These are phyloP conservation scores for Siphonodentalium dalli DNA, from an alignment of 2,888 invertebrate species.

Conservation along the genomic window DNA sequence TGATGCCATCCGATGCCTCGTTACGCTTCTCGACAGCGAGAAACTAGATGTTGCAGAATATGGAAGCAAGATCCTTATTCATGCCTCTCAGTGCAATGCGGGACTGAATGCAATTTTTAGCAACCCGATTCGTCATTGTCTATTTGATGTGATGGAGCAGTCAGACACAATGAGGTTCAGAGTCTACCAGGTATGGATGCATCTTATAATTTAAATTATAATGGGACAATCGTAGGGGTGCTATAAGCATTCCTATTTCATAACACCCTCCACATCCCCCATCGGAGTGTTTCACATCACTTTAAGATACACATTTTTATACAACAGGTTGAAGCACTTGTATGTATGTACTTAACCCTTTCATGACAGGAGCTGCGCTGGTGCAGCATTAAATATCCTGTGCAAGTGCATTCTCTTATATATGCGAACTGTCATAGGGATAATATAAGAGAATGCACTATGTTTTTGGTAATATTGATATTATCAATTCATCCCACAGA, in stretches of 20 bases:
- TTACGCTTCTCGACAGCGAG: slow-evolving; percentile 71
- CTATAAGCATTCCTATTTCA: neutral
- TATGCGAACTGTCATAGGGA: too few species aligned
- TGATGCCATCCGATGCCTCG: slow-evolving; percentile 70
- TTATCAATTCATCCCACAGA: too few species aligned
- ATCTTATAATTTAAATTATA: neutral
- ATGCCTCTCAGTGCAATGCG: slow-evolving; percentile 64
- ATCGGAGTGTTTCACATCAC: neutral
- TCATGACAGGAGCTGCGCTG: neutral
- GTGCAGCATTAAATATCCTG: too few species aligned
- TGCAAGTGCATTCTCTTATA: too few species aligned
- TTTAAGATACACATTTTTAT: neutral
- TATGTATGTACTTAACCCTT: neutral
- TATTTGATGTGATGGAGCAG: slow-evolving; percentile 68
- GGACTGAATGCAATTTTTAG: slow-evolving; percentile 69
- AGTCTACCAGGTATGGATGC: slow-evolving; percentile 72
- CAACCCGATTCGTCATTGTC: slow-evolving; percentile 66
- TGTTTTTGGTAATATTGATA: too few species aligned
- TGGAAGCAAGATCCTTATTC: slow-evolving; percentile 70
- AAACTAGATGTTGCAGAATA: slow-evolving; percentile 72
- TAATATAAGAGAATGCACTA: too few species aligned
- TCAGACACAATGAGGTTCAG: slow-evolving; percentile 74
- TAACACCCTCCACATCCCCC: too few species aligned
- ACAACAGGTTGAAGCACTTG: neutral
- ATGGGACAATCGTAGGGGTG: neutral